Base-by-base conservation (phyloP, 2,797 vertebrate genomes). In the Synaphobranchus kaupii region DNA sequence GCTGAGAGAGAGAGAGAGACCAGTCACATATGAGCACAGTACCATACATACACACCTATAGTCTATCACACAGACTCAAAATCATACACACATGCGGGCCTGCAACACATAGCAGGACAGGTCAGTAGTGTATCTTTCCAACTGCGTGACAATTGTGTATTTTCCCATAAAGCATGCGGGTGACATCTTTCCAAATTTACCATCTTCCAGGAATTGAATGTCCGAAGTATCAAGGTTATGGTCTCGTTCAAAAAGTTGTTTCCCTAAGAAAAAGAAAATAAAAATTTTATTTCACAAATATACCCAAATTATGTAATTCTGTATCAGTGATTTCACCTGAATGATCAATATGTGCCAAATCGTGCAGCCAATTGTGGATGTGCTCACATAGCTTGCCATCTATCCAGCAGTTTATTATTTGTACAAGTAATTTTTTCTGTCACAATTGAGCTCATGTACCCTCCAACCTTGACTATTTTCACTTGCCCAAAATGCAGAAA, bases 221-320 rank as follows among this genome's bases (percentile, higher is more conserved):
- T 99, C 98, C 54, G 98, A 99, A 0, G 98, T 99, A 93, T 99
- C 98, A 87, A 99, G 97, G 93, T 99, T 99, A 94, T 98, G 98
- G 95, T 99, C 98, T 86, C 76, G 98, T 95, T 99, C 98, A 96
- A 99, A 99, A 2, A 99, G 95, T 90, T 99, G 97, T 94, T 99
- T 99, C 89, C 98, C 98, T 99, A 92, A 68, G 90, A 93, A 68
- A 73, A 20, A 12, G 71, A 83, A 7, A 84, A 28, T 34, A 83
- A 25, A 86, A 47, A 80, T 63, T 63, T 81, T 20, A 60, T 54
- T 13, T 54, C 8, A n/a, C 63, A 85, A 85, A 85, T 31, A 71
- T 17, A 76, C 71, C 71, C 9, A 58, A 78, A n/a, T 78, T 58
- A 80, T 7, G 25, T 31, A 28, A 83, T 31, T 83, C 48, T 31